Evolutionary conservation across 1,140 invertebrate genomes (phyloP).

Genomic region (Bombus superbus): DNA sequence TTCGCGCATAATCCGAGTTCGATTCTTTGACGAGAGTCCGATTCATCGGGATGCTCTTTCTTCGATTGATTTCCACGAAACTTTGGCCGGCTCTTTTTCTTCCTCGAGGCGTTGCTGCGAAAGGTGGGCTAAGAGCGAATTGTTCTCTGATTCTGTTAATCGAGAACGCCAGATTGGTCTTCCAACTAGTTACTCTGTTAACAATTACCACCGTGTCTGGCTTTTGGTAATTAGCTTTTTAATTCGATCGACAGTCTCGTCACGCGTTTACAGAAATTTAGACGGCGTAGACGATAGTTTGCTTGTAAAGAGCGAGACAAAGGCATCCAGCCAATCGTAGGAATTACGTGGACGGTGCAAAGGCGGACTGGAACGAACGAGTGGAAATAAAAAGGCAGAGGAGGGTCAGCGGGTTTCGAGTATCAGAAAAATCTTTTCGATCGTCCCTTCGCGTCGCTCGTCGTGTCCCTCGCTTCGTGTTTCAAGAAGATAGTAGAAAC

Average conservation of each 20-base stretch:
- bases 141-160: not conserved
- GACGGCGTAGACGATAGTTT: not conserved
- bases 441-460: conserved; percentile 9
- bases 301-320: not conserved
- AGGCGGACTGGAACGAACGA: not conserved
- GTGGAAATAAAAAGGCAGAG: conserved; percentile 1
- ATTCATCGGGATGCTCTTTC: conserved; percentile 28
- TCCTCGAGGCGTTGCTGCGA: not conserved
- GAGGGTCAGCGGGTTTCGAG: not conserved
- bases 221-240: not conserved
- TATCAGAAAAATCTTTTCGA: not conserved
- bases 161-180: not conserved
- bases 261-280: not conserved
- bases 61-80: conserved; percentile 21
- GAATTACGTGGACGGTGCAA: conserved; percentile 2
- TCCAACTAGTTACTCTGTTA: not conserved
- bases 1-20: conserved; percentile 24
- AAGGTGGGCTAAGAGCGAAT: not conserved
- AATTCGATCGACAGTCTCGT: not conserved
- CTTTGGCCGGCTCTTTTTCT: conserved; percentile 1
- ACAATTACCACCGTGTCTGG: not conserved
- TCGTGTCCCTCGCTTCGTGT: conserved; percentile 17
- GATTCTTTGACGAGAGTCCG: conserved; percentile 23
- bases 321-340: not conserved
- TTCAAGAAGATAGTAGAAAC: conserved; percentile 29